Conservation (phyloP, 2,888 invertebrate species). For the Hyppa rectilinea region DNA sequence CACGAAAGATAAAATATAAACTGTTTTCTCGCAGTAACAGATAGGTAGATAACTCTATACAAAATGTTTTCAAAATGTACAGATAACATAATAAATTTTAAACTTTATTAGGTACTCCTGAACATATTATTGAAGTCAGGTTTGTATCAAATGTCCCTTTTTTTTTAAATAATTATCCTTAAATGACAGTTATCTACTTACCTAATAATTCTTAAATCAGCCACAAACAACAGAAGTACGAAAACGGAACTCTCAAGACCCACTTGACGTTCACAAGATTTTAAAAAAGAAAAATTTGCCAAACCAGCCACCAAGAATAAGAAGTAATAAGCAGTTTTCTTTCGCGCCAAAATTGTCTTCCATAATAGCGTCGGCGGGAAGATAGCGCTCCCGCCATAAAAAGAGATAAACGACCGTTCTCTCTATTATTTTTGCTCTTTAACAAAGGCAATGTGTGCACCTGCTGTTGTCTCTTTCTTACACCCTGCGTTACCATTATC, state of each 20-base stretch:
- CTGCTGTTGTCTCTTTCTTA: conserved; percentile 86
- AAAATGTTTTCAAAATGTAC: neutral
- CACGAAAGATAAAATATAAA: neutral
- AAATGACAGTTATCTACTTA: neutral
- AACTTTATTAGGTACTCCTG: neutral
- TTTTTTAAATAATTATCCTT: too few species aligned
- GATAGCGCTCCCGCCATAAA: conserved; percentile 90
- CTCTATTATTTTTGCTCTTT: conserved; percentile 91
- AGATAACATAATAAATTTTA: too few species aligned
- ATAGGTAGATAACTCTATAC: neutral
- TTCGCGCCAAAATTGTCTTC: conserved; percentile 91
- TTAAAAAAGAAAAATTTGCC: conserved; percentile 73
- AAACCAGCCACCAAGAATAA: conserved; percentile 85
- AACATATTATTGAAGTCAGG: neutral
- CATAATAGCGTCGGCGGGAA: conserved; percentile 89
- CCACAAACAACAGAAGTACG: conserved; percentile 38
- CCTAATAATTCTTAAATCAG: conserved; percentile 50
- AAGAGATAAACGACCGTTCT: conserved; percentile 90
- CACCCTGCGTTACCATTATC: conserved; percentile 65
- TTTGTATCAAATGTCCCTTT: too few species aligned
- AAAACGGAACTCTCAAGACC: conserved; percentile 55
- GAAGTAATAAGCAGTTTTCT: conserved; percentile 91
- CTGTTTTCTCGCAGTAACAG: neutral
- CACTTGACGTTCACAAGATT: conserved; percentile 56
- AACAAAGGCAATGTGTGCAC: conserved; percentile 90